Conservation (phyloP, 2,888 invertebrate genomes). For the Eupithecia vulgata region DNA sequence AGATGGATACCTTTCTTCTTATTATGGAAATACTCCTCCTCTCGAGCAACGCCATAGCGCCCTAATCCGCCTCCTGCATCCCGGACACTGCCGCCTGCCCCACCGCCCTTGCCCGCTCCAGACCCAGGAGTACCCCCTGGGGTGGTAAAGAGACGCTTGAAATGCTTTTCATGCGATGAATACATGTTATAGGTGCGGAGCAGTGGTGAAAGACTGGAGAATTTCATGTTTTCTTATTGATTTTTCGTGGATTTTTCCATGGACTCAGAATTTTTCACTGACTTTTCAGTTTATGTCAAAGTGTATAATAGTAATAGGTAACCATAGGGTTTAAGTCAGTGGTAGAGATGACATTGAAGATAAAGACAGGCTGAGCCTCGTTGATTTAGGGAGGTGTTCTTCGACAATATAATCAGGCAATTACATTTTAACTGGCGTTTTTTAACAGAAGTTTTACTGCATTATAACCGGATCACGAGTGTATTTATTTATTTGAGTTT, state of each 20-base stretch:
- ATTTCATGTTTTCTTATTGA: not conserved
- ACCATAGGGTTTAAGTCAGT: not conserved
- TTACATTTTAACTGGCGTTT: no score
- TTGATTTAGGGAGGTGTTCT: no score
- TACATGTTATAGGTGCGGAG: not conserved
- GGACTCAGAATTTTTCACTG: no score
- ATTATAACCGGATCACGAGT: no score
- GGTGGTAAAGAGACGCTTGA: not conserved
- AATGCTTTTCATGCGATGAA: not conserved
- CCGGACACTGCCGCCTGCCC: slow-evolving; percentile 62
- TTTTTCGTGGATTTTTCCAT: not conserved
- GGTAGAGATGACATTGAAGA: not conserved
- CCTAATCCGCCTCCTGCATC: slow-evolving; percentile 67
- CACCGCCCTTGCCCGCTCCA: slow-evolving; percentile 68
- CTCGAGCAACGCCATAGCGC: slow-evolving; percentile 62
- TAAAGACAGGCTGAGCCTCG: not conserved
- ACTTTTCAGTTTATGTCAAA: no score
- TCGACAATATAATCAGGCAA: no score
- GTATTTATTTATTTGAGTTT: no score
- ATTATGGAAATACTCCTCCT: slow-evolving; percentile 69
- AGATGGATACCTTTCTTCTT: slow-evolving; percentile 48
- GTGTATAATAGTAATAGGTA: no score
- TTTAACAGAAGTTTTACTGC: no score
- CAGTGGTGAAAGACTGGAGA: not conserved
- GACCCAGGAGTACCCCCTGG: slow-evolving; percentile 54